A percentile compares a stretch with the other conserved stretches of the same genome.
Conservation (phyloP, 1,140 invertebrate genomes). For the Polyergus mexicanus region DNA sequence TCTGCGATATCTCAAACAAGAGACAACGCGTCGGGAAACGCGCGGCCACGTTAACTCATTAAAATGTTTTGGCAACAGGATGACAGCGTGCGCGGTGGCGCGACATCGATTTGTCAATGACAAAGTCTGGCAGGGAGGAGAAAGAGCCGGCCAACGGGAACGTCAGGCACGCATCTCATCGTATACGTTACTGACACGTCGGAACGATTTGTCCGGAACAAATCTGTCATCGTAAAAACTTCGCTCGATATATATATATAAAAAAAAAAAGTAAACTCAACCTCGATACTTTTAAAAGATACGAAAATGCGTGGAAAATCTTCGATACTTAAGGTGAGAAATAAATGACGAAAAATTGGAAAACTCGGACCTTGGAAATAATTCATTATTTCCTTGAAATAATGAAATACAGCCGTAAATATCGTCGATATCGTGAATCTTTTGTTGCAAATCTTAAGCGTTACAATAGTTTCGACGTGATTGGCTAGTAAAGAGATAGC, state of each 20-base stretch:
- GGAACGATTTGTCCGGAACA: slow-evolving; percentile 67
- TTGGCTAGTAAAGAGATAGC: background rate
- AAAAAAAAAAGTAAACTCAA: background rate
- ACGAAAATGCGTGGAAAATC: background rate
- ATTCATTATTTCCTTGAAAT: background rate
- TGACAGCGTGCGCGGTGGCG: slow-evolving; percentile 70
- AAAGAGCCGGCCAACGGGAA: slow-evolving; percentile 4
- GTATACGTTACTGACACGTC: slow-evolving; percentile 70
- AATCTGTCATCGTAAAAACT: slow-evolving; percentile 31
- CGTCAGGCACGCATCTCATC: slow-evolving; percentile 61
- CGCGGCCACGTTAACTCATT: slow-evolving; percentile 58
- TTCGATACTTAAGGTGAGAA: background rate
- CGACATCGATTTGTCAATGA: slow-evolving; percentile 79
- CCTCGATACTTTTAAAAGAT: background rate
- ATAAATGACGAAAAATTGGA: background rate
- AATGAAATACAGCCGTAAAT: too few species aligned
- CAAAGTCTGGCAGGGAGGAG: slow-evolving; percentile 53
- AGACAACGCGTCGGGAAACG: background rate
- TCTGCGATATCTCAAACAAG: slow-evolving; percentile 27
- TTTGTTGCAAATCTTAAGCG: background rate
- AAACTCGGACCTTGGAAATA: background rate
- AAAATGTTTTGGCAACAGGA: slow-evolving; percentile 77
- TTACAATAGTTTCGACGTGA: background rate
- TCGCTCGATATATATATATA: background rate
- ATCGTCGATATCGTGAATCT: background rate